Percentiles rank a stretch among this genome's conserved stretches.
Evolutionary conservation across 2,113 vertebrate species (phyloP).

Genomic region (Fulmarus glacialis): DNA sequence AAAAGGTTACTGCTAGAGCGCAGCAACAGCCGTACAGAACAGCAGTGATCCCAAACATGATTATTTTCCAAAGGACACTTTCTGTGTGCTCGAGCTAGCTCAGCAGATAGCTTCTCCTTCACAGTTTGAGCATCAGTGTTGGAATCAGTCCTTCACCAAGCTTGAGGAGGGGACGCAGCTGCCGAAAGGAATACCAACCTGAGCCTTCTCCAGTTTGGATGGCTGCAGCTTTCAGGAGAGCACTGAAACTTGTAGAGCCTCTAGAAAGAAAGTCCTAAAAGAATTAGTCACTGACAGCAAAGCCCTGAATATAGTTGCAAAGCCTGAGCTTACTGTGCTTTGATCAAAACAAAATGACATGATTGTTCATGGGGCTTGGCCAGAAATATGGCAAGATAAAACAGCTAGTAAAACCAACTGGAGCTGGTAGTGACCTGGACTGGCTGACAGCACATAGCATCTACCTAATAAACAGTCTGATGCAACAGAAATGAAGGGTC

Average conservation of each 20-base stretch:
- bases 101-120: not conserved
- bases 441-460: not conserved
- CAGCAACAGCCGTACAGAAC: not conserved
- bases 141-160: not conserved
- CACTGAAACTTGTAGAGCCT: not conserved
- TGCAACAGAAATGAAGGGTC: not conserved
- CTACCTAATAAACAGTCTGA: not conserved
- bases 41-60: not conserved
- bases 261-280: not conserved
- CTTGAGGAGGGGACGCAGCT: not conserved
- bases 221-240: not conserved
- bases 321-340: not conserved
- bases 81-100: not conserved
- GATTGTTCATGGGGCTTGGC: not conserved
- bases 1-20: not conserved
- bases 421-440: not conserved
- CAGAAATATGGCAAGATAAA: not conserved
- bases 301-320: not conserved
- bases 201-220: not conserved
- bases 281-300: not conserved
- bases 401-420: not conserved
- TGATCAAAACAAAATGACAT: not conserved
- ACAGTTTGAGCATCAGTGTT: not conserved
- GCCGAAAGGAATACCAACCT: not conserved
- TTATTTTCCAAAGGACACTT: not conserved